These are phyloP conservation scores for Ia io DNA, from an alignment of 2,113 vertebrate genomes.

Conservation along the genomic window DNA sequence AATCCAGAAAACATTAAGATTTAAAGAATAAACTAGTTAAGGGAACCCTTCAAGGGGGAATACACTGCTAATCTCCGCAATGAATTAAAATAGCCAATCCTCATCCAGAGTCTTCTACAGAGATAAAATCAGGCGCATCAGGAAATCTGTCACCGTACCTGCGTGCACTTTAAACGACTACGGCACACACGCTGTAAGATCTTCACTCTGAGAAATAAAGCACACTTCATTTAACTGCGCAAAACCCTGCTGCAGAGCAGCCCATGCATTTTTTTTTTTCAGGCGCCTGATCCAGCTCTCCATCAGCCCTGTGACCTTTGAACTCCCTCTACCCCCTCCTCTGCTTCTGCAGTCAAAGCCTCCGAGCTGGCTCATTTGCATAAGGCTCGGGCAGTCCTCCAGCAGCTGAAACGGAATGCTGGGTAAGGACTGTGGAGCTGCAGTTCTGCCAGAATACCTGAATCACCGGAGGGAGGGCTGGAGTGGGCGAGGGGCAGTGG, in stretches of 20 bases:
- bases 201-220: slow-evolving; percentile 67
- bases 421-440: slow-evolving; percentile 66
- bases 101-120: slow-evolving; percentile 64
- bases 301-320: slow-evolving; percentile 78
- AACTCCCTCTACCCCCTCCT: slow-evolving; percentile 68
- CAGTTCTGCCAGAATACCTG: slow-evolving; percentile 63
- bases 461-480: slow-evolving; percentile 41
- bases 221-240: slow-evolving; percentile 70
- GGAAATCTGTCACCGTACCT: slow-evolving; percentile 74
- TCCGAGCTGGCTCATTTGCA: slow-evolving; percentile 77
- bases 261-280: slow-evolving; percentile 43
- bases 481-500: background rate
- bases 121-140: slow-evolving; percentile 78
- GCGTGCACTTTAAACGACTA: slow-evolving; percentile 54
- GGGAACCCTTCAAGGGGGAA: background rate
- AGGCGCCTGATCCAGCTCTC: slow-evolving; percentile 70
- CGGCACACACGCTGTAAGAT: slow-evolving; percentile 51
- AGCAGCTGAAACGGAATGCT: slow-evolving; percentile 71
- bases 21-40: slow-evolving; percentile 15
- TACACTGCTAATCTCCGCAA: background rate
- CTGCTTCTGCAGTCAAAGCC: slow-evolving; percentile 76
- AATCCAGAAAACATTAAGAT: background rate
- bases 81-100: slow-evolving; percentile 43
- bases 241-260: slow-evolving; percentile 62
- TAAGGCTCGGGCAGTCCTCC: slow-evolving; percentile 72